These are phyloP conservation scores for Rostratula benghalensis DNA, from an alignment of 2,113 vertebrate species.

Conservation along the genomic window DNA sequence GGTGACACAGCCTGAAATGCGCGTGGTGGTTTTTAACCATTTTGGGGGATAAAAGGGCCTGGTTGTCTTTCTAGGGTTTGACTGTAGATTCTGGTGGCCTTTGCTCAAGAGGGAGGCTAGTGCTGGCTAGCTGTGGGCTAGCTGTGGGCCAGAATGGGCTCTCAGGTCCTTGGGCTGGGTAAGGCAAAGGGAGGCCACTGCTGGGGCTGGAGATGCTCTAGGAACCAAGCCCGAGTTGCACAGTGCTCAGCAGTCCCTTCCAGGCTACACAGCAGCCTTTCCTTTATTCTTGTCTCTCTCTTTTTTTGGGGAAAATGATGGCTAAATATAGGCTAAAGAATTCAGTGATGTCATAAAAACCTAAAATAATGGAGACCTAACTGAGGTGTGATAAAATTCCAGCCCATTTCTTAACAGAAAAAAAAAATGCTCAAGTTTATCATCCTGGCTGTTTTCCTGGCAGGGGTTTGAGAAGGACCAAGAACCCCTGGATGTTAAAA, in stretches of 20 bases:
- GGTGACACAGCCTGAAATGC: not conserved
- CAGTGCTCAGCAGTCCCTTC: not conserved
- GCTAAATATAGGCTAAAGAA: not conserved
- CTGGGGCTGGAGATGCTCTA: rapidly evolving
- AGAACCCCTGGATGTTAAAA: not conserved
- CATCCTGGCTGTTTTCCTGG: not conserved
- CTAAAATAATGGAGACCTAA: not conserved
- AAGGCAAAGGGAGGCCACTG: rapidly evolving
- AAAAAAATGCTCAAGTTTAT: not conserved
- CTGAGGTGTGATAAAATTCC: not conserved
- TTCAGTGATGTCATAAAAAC: not conserved
- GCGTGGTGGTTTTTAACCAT: not conserved
- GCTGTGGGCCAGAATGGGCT: not conserved
- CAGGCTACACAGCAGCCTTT: not conserved
- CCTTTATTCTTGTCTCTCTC: rapidly evolving
- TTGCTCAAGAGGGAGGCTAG: not conserved
- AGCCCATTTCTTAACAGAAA: not conserved
- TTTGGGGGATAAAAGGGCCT: not conserved
- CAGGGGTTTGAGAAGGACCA: not conserved
- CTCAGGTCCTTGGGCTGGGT: not conserved
- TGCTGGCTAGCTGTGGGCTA: not conserved
- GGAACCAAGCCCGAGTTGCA: not conserved
- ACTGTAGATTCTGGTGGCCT: not conserved
- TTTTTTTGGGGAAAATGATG: not conserved
- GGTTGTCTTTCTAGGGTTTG: not conserved